Evolutionary conservation across 1,140 invertebrate genomes (phyloP).

Genomic region (Solen grandis): DNA sequence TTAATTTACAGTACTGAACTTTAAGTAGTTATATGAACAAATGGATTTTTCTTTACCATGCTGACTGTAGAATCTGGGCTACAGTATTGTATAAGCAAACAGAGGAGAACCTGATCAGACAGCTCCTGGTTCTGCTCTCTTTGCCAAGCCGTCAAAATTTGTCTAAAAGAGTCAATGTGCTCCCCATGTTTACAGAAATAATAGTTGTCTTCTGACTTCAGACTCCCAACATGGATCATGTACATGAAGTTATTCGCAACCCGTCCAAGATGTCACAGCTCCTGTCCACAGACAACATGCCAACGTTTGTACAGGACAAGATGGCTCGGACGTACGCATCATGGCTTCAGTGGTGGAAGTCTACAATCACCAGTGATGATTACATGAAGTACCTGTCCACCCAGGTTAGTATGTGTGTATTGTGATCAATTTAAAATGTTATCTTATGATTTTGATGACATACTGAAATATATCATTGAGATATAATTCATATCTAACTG

Average conservation of each 20-base stretch:
- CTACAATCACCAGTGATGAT: conserved; percentile 78
- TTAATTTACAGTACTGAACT: too few relatives aligned
- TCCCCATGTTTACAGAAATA: not conserved
- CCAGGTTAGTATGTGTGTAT: conserved; percentile 68
- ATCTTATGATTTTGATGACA: too few relatives aligned
- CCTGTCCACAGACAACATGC: conserved; percentile 65
- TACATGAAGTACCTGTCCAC: conserved; percentile 80
- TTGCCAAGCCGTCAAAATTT: not conserved
- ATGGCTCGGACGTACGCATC: conserved; percentile 76
- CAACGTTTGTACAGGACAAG: conserved; percentile 73
- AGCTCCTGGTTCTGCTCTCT: not conserved
- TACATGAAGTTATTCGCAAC: conserved; percentile 69
- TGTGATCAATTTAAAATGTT: too few relatives aligned
- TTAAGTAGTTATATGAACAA: too few relatives aligned
- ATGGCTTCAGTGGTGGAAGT: conserved; percentile 80
- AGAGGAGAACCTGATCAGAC: not conserved
- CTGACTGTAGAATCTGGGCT: too few relatives aligned
- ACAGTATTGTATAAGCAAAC: too few relatives aligned
- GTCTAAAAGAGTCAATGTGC: not conserved
- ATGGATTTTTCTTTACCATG: too few relatives aligned
- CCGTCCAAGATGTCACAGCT: conserved; percentile 69
- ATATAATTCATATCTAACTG: too few relatives aligned
- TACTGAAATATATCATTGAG: too few relatives aligned
- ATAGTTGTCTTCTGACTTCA: conserved; percentile 29
- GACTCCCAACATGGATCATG: conserved; percentile 72